phyloP scores from a whole-genome alignment of 2,797 vertebrate genomes.

The Gobio occitaniae region DNA sequence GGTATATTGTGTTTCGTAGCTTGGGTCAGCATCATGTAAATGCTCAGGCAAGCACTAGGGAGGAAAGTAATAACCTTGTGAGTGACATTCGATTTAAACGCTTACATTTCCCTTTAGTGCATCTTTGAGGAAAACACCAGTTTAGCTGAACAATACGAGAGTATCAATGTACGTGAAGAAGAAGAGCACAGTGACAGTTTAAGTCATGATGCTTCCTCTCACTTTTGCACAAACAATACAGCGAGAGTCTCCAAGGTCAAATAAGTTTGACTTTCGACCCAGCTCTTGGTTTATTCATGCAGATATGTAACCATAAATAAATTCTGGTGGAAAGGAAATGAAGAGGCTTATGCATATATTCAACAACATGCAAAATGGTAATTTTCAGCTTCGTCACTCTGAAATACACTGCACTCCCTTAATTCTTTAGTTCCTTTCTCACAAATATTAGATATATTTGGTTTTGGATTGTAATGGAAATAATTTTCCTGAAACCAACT shows the following conservation, averaged over 20 bases:
- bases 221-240: conserved; percentile 43
- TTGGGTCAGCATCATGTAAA: conserved; percentile 81
- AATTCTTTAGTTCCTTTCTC: neutral
- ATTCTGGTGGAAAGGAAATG: conserved; percentile 2
- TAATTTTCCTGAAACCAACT: neutral
- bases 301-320: conserved; percentile 28
- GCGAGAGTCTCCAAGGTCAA: conserved; percentile 37
- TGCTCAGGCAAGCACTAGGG: conserved; percentile 73
- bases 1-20: conserved; percentile 80
- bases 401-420: conserved; percentile 2
- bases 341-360: conserved; percentile 42
- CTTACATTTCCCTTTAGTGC: conserved; percentile 76
- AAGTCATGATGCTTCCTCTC: conserved; percentile 48
- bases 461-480: conserved; percentile 1
- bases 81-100: conserved; percentile 79
- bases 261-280: conserved; percentile 53
- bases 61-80: conserved; percentile 79
- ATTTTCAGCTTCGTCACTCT: conserved; percentile 25
- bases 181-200: conserved; percentile 57
- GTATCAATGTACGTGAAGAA: conserved; percentile 66
- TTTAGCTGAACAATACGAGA: conserved; percentile 59
- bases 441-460: neutral
- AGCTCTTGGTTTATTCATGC: conserved; percentile 54
- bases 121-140: conserved; percentile 67
- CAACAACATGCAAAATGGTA: conserved; percentile 43